These are phyloP conservation scores for Leptodactylus fuscus DNA, from an alignment of 2,113 vertebrate genomes.

Conservation along the genomic window DNA sequence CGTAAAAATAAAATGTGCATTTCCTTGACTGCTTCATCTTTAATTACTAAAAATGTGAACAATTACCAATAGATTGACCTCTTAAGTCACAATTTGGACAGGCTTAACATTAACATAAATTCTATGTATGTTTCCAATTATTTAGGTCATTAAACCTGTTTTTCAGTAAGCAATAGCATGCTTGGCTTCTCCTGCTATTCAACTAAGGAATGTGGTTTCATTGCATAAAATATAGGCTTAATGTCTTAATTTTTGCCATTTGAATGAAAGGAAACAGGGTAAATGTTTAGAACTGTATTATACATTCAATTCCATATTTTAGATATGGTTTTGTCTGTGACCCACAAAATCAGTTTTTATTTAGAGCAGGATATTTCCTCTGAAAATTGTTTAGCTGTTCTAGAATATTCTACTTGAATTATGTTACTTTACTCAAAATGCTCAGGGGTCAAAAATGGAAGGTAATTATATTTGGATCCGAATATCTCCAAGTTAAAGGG, in stretches of 20 bases:
- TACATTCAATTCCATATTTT: background rate
- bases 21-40: slow-evolving; percentile 74
- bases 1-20: slow-evolving; percentile 63
- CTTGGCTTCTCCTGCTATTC: slow-evolving; percentile 65
- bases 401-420: background rate
- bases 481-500: slow-evolving; percentile 59
- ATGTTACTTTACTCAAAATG: background rate
- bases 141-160: slow-evolving; percentile 77
- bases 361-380: slow-evolving; percentile 19
- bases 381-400: slow-evolving; percentile 4
- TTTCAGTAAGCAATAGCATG: slow-evolving; percentile 71
- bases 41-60: slow-evolving; percentile 78
- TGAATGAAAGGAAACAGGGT: slow-evolving; percentile 15
- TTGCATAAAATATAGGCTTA: slow-evolving; percentile 61
- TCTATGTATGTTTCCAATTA: slow-evolving; percentile 82
- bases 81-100: slow-evolving; percentile 80
- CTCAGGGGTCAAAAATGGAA: slow-evolving; percentile 13
- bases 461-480: slow-evolving; percentile 21
- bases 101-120: slow-evolving; percentile 73
- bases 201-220: slow-evolving; percentile 67
- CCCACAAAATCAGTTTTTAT: slow-evolving; percentile 24
- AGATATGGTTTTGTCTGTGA: slow-evolving; percentile 1
- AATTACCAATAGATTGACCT: slow-evolving; percentile 79
- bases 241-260: slow-evolving; percentile 56
- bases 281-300: slow-evolving; percentile 2